These are phyloP conservation scores for Hyperoplus immaculatus DNA, from an alignment of 2,797 vertebrate species.

Conservation along the genomic window DNA sequence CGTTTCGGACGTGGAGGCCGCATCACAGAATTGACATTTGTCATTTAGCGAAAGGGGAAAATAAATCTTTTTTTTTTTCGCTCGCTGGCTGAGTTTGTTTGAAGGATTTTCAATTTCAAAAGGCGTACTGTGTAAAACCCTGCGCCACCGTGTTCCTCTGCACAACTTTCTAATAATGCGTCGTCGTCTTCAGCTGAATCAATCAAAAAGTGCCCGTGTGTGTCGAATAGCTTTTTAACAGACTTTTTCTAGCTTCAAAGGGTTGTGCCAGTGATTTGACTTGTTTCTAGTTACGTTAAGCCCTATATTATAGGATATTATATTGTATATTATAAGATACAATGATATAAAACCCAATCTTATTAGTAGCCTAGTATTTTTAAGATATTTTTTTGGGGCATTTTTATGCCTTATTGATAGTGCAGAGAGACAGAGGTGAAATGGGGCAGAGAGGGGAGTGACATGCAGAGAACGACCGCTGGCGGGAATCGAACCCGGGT, in stretches of 20 bases:
- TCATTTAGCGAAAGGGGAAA: constrained; percentile 54
- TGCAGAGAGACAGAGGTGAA: too few relatives aligned
- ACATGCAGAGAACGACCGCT: too few relatives aligned
- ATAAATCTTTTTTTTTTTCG: constrained; percentile 22
- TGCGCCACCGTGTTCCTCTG: neutral
- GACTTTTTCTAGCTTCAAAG: neutral
- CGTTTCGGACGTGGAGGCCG: constrained; percentile 29
- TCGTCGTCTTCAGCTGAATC: too few relatives aligned
- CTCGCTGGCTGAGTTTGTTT: neutral
- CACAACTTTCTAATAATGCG: too few relatives aligned
- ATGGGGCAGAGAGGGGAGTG: too few relatives aligned
- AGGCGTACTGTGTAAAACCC: neutral
- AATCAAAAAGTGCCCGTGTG: neutral
- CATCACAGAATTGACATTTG: constrained; percentile 63
- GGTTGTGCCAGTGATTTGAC: neutral
- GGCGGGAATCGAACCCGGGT: too few relatives aligned
- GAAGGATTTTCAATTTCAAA: constrained; percentile 25
- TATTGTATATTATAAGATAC: too few relatives aligned
- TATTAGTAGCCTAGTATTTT: too few relatives aligned
- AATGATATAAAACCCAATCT: too few relatives aligned
- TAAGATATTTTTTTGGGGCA: too few relatives aligned
- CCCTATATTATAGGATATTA: too few relatives aligned
- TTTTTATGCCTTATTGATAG: too few relatives aligned
- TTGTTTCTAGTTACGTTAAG: neutral
- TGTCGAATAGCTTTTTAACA: neutral